These are phyloP conservation scores for Chionis minor DNA, from an alignment of 2,113 vertebrate genomes.

Conservation along the genomic window DNA sequence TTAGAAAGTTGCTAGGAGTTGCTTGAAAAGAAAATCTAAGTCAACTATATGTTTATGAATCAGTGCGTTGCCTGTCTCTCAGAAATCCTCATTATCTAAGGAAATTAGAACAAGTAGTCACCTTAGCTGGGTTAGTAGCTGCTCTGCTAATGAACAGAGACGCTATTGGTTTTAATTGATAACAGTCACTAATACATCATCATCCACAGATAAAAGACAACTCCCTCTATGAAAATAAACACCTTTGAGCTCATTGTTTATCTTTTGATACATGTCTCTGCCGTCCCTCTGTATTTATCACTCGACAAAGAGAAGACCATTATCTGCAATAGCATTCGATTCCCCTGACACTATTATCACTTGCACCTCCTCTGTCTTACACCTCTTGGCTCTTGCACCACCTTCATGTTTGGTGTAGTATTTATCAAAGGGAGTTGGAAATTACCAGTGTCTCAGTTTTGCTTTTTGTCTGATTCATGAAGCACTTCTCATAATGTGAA, in stretches of 20 bases:
- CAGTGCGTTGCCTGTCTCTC: accelerated
- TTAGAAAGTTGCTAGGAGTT: neutral
- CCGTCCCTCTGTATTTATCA: neutral
- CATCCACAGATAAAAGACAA: neutral
- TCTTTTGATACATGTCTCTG: neutral
- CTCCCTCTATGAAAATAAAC: neutral
- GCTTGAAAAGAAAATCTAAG: neutral
- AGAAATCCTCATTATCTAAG: neutral
- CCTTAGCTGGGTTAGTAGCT: neutral
- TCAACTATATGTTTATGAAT: neutral
- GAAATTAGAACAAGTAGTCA: neutral
- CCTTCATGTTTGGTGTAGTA: neutral
- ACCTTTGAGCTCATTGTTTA: neutral
- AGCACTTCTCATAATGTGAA: slow-evolving; percentile 31
- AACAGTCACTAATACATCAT: neutral
- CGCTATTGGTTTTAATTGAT: neutral
- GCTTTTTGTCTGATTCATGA: slow-evolving; percentile 32
- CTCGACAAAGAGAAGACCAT: neutral
- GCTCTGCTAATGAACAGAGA: neutral
- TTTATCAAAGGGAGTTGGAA: slow-evolving; percentile 32
- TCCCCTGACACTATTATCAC: neutral
- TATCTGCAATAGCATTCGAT: neutral
- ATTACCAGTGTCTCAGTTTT: slow-evolving; percentile 17
- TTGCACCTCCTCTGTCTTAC: neutral
- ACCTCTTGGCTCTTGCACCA: neutral